Evolutionary conservation across 2,113 vertebrate species (phyloP).

Genomic region (Heptranchias perlo): DNA sequence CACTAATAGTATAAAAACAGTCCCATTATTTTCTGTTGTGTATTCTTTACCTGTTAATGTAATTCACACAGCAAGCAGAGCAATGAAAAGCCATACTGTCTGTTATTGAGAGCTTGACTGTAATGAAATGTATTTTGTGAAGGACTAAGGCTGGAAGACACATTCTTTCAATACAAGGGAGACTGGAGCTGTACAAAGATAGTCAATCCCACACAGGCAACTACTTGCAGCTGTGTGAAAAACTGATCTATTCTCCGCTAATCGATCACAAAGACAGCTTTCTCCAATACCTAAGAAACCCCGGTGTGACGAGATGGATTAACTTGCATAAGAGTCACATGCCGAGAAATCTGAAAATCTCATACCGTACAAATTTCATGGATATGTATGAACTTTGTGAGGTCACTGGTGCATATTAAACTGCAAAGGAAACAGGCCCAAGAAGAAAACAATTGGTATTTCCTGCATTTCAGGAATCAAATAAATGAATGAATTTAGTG

Average conservation of each 20-base stretch:
- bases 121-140: background rate
- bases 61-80: background rate
- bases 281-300: background rate
- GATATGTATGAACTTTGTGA: background rate
- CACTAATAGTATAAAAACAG: background rate
- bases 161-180: background rate
- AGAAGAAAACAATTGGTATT: background rate
- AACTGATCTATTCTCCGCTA: background rate
- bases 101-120: background rate
- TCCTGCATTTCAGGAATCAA: background rate
- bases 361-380: background rate
- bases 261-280: conserved; percentile 16
- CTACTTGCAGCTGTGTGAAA: background rate
- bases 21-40: background rate
- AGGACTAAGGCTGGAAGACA: background rate
- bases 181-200: background rate
- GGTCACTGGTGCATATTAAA: background rate
- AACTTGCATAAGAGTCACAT: background rate
- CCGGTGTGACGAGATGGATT: background rate
- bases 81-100: background rate
- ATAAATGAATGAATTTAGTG: background rate
- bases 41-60: background rate
- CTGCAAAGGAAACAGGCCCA: background rate
- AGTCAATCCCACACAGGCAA: conserved; percentile 12
- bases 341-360: conserved; percentile 21